Evolutionary conservation across 1,140 invertebrate genomes (phyloP), one percentile per base, ranked within the genome.

Genomic region (Neodiprion virginianus): DNA sequence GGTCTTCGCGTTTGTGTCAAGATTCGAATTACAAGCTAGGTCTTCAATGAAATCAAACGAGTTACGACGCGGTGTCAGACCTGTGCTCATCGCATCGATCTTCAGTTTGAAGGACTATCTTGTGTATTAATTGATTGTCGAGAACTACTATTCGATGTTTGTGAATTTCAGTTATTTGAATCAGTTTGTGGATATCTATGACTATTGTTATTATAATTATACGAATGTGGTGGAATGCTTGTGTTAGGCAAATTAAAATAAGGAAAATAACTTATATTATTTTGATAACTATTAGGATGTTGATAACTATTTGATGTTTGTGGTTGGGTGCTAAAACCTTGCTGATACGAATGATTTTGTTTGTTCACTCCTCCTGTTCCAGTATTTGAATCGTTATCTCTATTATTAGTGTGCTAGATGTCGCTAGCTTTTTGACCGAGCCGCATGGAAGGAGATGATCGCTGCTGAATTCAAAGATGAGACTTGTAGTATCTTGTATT

Each of bases 61-160:
- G n/a, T 49, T 67, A 8, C 67, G 72, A 70, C 66, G 73, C 72
- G 69, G 28, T 14, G 67, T 50, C 40, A 50, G 40, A 53, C 48
- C 47, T 69, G n/a, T 12, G 53, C 40, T 69, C 23, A 76, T 17
- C 75, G 72, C 48, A 17, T 69, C 75, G 8, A 65, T n/a, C 23
- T 67, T 72, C 61, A 76, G 75, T 76, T 76, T 68, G 74, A 76
- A 74, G 49, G 40, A 72, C 73, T 71, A 47, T 12, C 28, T 47
- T 66, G n/a, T 61, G n/a, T 4, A 61, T 61, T 61, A 21, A 7
- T 8, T 8, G 4, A 3, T 71, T 53, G 12, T 47, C 65, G 50
- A 67, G 7, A 28, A 8, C 47, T 48, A 48, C 9, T 40, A 48
- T 23, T 49, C 49, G 69, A 70, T 5, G 71, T 23, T 23, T 53